Conservation (phyloP, 1,140 invertebrate genomes). For the Charaxes varanes region DNA sequence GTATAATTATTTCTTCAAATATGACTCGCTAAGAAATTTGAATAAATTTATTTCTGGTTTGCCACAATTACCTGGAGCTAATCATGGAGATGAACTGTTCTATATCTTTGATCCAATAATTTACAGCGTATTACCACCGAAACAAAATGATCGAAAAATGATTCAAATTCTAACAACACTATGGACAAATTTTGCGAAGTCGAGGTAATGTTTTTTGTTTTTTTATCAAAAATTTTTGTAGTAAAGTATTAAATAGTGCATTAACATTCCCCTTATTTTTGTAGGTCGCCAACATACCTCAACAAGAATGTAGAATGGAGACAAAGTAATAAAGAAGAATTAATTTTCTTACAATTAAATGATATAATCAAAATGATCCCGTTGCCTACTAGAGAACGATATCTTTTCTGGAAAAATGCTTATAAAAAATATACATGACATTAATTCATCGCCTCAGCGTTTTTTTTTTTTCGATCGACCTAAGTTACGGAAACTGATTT, state of each 20-base stretch:
- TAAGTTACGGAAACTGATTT: too few relatives aligned
- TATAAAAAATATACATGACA: conserved; percentile 19
- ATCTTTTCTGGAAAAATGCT: conserved; percentile 26
- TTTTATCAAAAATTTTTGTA: neutral
- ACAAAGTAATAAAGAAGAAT: conserved; percentile 10
- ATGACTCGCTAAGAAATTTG: conserved; percentile 32
- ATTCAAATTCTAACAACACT: conserved; percentile 28
- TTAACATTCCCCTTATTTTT: conserved; percentile 2
- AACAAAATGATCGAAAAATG: conserved; percentile 13
- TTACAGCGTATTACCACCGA: conserved; percentile 8
- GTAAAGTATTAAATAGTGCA: neutral
- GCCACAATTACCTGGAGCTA: conserved; percentile 19
- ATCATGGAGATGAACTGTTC: conserved; percentile 28
- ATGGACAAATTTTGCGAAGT: conserved; percentile 34
- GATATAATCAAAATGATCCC: conserved; percentile 20
- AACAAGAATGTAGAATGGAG: conserved; percentile 10
- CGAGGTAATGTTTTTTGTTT: neutral
- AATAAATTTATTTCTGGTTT: conserved; percentile 22
- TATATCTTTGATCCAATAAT: conserved; percentile 23
- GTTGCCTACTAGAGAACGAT: conserved; percentile 24
- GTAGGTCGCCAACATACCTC: conserved; percentile 8
- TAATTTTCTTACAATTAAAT: conserved; percentile 27
- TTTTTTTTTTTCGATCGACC: too few relatives aligned
- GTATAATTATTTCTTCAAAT: conserved; percentile 38
- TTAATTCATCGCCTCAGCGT: conserved; percentile 4